phyloP scores from a whole-genome alignment of 2,888 invertebrate species.

The Punctoribates punctum region DNA sequence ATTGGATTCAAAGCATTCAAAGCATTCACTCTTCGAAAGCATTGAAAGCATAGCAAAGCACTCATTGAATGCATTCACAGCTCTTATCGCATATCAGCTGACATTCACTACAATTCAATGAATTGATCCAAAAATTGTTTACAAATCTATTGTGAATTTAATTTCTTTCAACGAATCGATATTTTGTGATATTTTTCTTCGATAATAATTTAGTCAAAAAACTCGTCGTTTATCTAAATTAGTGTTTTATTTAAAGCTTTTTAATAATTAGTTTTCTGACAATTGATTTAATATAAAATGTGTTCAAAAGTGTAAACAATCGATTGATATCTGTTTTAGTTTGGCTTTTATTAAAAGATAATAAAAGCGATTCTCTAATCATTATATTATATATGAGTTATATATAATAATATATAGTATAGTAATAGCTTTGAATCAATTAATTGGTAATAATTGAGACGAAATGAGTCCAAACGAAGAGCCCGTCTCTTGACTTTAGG shows the following conservation, averaged over 20 bases:
- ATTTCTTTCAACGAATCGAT: too few relatives aligned
- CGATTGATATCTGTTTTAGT: background rate
- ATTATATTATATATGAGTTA: too few relatives aligned
- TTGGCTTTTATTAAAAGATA: background rate
- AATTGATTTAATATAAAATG: background rate
- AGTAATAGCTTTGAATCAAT: too few relatives aligned
- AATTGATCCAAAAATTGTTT: background rate
- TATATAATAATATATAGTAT: too few relatives aligned
- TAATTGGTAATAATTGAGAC: background rate
- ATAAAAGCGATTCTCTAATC: too few relatives aligned
- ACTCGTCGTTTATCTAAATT: too few relatives aligned
- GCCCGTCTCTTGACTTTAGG: background rate
- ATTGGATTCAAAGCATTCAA: background rate
- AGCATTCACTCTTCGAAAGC: background rate
- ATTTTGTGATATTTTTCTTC: too few relatives aligned
- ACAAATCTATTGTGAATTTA: background rate
- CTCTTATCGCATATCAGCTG: slow-evolving; percentile 7
- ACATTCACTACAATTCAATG: background rate
- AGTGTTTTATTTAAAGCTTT: too few relatives aligned
- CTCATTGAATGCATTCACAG: background rate
- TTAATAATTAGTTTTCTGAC: background rate
- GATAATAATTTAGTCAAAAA: too few relatives aligned
- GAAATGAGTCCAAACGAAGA: background rate
- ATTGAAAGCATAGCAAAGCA: background rate
- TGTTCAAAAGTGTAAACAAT: background rate